A percentile compares a stretch with the other conserved stretches of the same genome.
Evolutionary conservation across 2,888 invertebrate genomes (phyloP).

Genomic region (Beris morrisii): DNA sequence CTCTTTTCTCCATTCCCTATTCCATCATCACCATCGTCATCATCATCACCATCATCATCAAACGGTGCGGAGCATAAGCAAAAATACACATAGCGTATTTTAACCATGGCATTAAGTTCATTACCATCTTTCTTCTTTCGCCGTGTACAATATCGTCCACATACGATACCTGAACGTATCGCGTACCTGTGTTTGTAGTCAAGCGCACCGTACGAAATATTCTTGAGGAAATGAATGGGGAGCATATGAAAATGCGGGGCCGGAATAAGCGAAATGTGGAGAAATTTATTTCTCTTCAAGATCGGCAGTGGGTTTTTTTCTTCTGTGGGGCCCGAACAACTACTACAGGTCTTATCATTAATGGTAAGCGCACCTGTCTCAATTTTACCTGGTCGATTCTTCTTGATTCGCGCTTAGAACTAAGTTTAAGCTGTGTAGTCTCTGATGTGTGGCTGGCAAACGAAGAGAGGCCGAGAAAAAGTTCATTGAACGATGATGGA

Average conservation of each 20-base stretch:
- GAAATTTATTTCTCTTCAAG: slow-evolving; percentile 26
- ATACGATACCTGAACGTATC: no score
- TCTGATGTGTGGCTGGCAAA: background rate
- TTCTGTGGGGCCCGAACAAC: background rate
- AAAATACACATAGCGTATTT: background rate
- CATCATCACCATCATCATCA: slow-evolving; percentile 32
- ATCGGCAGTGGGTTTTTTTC: background rate
- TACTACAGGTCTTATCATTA: no score
- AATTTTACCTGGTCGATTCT: background rate
- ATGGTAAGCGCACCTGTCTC: slow-evolving; percentile 24
- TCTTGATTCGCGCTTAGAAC: background rate
- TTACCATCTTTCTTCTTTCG: slow-evolving; percentile 33
- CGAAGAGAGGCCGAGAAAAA: slow-evolving; percentile 28
- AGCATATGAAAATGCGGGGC: slow-evolving; percentile 7
- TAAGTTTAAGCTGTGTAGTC: slow-evolving; percentile 4
- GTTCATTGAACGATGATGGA: slow-evolving; percentile 35
- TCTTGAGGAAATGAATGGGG: slow-evolving; percentile 17
- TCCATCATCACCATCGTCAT: slow-evolving; percentile 35
- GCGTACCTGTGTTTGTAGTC: background rate
- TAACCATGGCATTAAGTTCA: slow-evolving; percentile 37
- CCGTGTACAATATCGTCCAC: slow-evolving; percentile 34
- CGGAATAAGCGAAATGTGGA: slow-evolving; percentile 22
- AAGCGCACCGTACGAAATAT: background rate
- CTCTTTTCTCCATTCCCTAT: slow-evolving; percentile 17
- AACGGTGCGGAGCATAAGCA: no score